Base-by-base conservation (phyloP, 2,113 vertebrate species). In the Sceloporus tristichus region DNA sequence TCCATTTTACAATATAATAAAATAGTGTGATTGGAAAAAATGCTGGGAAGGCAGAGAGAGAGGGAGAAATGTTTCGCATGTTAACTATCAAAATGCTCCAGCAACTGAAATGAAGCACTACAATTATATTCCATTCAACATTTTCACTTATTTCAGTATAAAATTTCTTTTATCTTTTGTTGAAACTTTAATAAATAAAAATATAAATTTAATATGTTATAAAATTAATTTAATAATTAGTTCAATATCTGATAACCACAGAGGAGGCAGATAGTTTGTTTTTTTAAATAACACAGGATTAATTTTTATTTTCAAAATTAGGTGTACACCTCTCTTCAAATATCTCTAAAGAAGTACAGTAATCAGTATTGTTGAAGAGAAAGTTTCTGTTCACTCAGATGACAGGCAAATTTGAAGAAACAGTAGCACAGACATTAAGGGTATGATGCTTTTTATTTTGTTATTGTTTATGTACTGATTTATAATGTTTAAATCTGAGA, bases 101-200 rank as follows among this genome's bases (percentile, higher is more conserved):
- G 2, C 2, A 1, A 80, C 88, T 90, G 91, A 85, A 71, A 78
- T 71, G 19, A 82, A 91, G 83, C 80, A 86, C 88, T 88, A 90
- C 80, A 89, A 5, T 9, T 53, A 86, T 92, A 93, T 76, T n/a
- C 14, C 84, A 86, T 1, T 7, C 4, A 0, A 4, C 1, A 65
- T 19, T 81, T 11, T 29, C 2, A 5, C 18, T 53, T 71, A 7
- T 65, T 0, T 48, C 0, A 70, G 40, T 87, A 10, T 85, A 56
- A 9, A 42, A 40, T 85, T 65, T n/a, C 34, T 59, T 79, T 78
- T 68, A 86, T 66, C 38, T 18, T 77, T 78, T 82, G 82, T 82
- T 81, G 66, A 87, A 48, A 82, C 14, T 42, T 59, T 80, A 59
- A 29, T 78, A 48, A 42, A 34, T 76, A 66, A 5, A 21, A 5